phyloP scores from a whole-genome alignment of 2,797 vertebrate genomes.

The Muscicapa striata region DNA sequence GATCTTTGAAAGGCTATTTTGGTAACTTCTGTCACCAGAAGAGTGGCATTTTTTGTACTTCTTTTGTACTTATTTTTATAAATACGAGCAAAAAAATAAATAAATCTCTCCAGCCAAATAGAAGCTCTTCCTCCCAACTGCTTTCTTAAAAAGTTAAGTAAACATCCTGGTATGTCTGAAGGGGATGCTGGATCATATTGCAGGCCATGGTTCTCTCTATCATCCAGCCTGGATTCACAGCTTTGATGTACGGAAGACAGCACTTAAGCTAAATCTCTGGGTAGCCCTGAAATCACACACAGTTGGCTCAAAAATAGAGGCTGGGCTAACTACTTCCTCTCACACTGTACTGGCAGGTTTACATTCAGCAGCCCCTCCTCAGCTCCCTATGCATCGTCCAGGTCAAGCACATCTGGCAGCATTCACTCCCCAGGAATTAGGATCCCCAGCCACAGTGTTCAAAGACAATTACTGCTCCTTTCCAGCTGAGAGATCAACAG shows the following conservation, averaged over 20 bases:
- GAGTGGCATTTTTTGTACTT: neutral
- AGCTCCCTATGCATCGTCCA: neutral
- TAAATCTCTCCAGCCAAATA: neutral
- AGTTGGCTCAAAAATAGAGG: constrained; percentile 15
- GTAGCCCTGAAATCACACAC: constrained; percentile 25
- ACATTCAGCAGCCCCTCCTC: neutral
- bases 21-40: neutral
- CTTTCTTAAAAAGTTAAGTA: constrained; percentile 5
- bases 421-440: neutral
- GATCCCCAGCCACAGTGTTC: neutral
- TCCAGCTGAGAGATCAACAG: constrained; percentile 13
- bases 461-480: constrained; percentile 11
- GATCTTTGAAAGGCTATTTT: neutral
- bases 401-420: constrained; percentile 45
- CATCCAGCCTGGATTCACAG: neutral
- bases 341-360: neutral
- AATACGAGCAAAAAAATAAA: neutral
- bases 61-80: neutral
- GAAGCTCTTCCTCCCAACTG: neutral
- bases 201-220: neutral
- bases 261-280: constrained; percentile 31
- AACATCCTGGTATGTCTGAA: constrained; percentile 41
- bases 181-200: neutral
- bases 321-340: constrained; percentile 31
- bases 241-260: constrained; percentile 29